These are phyloP conservation scores for Danio rerio DNA, from an alignment of 2,113 vertebrate species.

Conservation along the genomic window GRCz12tu NC_133190.1:23557501-23558000, in stretches of 20 bases:
- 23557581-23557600: constrained; percentile 86
- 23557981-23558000: too few relatives aligned
- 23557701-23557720: constrained; percentile 87
- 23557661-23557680: constrained; percentile 80
- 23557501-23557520: background rate
- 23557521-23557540: constrained; percentile 82
- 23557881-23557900: too few relatives aligned
- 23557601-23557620: constrained; percentile 85
- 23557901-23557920: background rate
- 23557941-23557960: too few relatives aligned
- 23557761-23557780: background rate
- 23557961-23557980: too few relatives aligned
- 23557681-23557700: constrained; percentile 87
- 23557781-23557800: too few relatives aligned
- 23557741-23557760: constrained; percentile 75
- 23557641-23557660: constrained; percentile 78
- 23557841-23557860: too few relatives aligned
- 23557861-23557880: too few relatives aligned
- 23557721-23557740: constrained; percentile 70
- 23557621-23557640: constrained; percentile 86
- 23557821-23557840: too few relatives aligned
- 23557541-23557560: constrained; percentile 84
- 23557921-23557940: too few relatives aligned
- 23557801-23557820: too few relatives aligned
- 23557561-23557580: constrained; percentile 86